Evolutionary conservation across 2,113 vertebrate species (phyloP), one percentile per base, ranked within the genome.

Genomic region (Cavia porcellus): DNA sequence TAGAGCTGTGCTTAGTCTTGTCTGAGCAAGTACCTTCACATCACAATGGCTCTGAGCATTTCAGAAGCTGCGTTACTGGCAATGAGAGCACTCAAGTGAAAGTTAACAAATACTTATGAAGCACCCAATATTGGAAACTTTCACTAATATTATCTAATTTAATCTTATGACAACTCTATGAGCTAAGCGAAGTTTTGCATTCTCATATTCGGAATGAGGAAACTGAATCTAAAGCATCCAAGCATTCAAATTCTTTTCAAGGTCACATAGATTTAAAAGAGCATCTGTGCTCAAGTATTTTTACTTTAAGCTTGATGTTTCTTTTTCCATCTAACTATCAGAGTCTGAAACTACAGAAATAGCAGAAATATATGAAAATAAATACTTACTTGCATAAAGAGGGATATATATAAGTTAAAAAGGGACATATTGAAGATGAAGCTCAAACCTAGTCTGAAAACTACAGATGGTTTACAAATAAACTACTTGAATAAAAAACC

Each of bases 221-320:
- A 86, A 62, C 45, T 70, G 14, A 90, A 83, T n/a, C 35, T 68
- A 87, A 93, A 32, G 45, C 61, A 89, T 47, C 55, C 61, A 79
- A 77, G 32, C 3, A 30, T 68, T 75, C 14, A 59, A 32, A 5
- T 59, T 90, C 52, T 83, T 92, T 83, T 11, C 11, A 77, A 81
- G 24, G 57, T 89, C 88, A 82, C 24, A 55, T 82, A 89, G 66
- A 77, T 91, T 82, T 77, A 88, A 92, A 92, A 79, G n/a, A 89
- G n/a, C 4, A 32, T 62, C 30, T 92, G 3, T 62, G 86, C 15
- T 70, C 32, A 62, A n/a, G 94, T 35, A 35, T 38, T 61, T 92
- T 57, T 59, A 81, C 50, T 82, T 35, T 15, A 70, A 68, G 25
- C 86, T 86, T 19, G 77, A 10, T 50, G 38, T 70, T 82, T 61